phyloP scores from a whole-genome alignment of 37 sponge, comb jelly and placozoan genomes.

The Beroe ovata region DNA sequence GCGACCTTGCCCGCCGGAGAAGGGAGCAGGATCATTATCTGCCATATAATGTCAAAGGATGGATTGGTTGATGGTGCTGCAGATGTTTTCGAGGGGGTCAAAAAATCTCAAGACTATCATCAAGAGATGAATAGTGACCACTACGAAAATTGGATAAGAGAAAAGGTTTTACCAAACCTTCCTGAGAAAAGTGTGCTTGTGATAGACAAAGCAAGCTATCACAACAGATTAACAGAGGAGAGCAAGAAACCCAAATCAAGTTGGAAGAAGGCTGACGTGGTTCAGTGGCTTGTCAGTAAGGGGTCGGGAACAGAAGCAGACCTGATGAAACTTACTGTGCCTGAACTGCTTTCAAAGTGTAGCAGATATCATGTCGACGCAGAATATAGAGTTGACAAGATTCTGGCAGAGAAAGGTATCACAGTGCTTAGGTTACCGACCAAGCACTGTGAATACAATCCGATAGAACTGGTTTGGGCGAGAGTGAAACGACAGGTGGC shows the following conservation, averaged over 20 bases:
- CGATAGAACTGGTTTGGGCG: slow-evolving; percentile 16
- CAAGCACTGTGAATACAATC: neutral
- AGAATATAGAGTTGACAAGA: neutral
- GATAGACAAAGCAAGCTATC: slow-evolving; percentile 15
- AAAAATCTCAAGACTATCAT: neutral
- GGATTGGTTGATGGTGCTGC: neutral
- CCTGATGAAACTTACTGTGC: neutral
- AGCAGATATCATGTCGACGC: neutral
- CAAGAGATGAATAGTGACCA: slow-evolving; percentile 21
- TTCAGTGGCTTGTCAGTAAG: neutral
- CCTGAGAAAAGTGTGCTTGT: neutral
- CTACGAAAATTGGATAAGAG: neutral
- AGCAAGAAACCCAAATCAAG: neutral
- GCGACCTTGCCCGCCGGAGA: neutral
- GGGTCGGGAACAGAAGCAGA: neutral
- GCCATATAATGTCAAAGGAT: neutral
- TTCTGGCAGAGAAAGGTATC: neutral
- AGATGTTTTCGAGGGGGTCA: slow-evolving; percentile 4
- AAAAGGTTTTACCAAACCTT: neutral
- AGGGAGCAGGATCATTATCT: neutral
- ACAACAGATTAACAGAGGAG: neutral
- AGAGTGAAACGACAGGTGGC: neutral
- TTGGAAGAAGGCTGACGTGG: neutral
- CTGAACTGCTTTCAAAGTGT: neutral
- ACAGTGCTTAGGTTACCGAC: neutral